Evolutionary conservation across 2,797 vertebrate genomes (phyloP).

Genomic region (Alca torda): DNA sequence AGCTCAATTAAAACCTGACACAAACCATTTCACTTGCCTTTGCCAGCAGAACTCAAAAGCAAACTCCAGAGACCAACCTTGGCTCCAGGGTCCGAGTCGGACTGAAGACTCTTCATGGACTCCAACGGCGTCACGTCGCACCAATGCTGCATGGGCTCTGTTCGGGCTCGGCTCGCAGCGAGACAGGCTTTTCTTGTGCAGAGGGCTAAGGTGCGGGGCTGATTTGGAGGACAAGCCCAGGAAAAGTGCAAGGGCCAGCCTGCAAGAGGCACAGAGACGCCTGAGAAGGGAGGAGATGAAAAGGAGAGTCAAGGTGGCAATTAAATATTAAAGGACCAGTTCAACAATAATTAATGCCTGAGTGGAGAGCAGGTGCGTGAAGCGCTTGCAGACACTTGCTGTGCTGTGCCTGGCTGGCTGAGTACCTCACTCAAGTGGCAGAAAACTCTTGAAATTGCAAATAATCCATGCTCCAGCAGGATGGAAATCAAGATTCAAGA

Average conservation of each 20-base stretch:
- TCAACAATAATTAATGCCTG: slow-evolving; percentile 18
- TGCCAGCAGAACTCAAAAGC: not conserved
- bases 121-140: rapidly evolving
- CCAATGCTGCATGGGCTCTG: not conserved
- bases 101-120: not conserved
- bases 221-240: not conserved
- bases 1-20: not conserved
- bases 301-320: slow-evolving; percentile 5
- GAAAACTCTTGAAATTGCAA: not conserved
- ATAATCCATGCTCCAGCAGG: not conserved
- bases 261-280: not conserved
- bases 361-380: not conserved
- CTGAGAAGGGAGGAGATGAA: slow-evolving; percentile 46
- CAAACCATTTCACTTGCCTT: not conserved
- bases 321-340: slow-evolving; percentile 46
- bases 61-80: slow-evolving; percentile 43
- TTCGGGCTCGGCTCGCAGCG: not conserved
- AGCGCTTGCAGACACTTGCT: not conserved
- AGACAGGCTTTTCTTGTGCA: not conserved
- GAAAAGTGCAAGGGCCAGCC: not conserved
- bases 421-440: not conserved
- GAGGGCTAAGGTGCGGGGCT: not conserved
- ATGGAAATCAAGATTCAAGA: not conserved
- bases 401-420: not conserved
- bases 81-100: not conserved